phyloP scores from a whole-genome alignment of 2,888 invertebrate genomes.

The Yponomeuta malinellus region DNA sequence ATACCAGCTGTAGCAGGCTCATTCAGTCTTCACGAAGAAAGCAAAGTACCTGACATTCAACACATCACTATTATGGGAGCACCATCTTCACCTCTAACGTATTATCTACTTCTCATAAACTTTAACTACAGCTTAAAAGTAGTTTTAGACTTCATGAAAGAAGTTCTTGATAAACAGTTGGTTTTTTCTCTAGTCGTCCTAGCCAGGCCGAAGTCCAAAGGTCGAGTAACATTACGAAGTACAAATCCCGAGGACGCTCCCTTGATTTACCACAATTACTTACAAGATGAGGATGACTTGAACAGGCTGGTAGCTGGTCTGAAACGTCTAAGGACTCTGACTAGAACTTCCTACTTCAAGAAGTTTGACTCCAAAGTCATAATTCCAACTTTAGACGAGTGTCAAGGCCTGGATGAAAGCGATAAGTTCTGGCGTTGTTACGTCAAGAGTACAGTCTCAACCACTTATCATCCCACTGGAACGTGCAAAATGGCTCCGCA shows the following conservation, averaged over 20 bases:
- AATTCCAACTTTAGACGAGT: slow-evolving; percentile 20
- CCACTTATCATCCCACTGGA: slow-evolving; percentile 80
- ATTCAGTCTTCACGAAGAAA: neutral
- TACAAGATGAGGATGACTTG: slow-evolving; percentile 64
- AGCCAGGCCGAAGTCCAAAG: slow-evolving; percentile 55
- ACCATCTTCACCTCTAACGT: slow-evolving; percentile 2
- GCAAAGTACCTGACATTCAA: slow-evolving; percentile 11
- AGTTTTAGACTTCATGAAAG: slow-evolving; percentile 1
- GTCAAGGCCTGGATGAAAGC: slow-evolving; percentile 17
- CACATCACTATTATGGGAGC: slow-evolving; percentile 9
- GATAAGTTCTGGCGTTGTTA: slow-evolving; percentile 81
- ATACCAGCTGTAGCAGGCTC: slow-evolving; percentile 7
- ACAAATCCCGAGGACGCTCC: slow-evolving; percentile 69
- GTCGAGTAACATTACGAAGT: slow-evolving; percentile 64
- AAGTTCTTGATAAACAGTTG: slow-evolving; percentile 15
- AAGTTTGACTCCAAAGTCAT: slow-evolving; percentile 33
- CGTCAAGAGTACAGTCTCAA: slow-evolving; percentile 76
- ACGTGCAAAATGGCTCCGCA: slow-evolving; percentile 79
- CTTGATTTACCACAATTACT: slow-evolving; percentile 72
- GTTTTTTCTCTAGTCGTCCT: slow-evolving; percentile 24
- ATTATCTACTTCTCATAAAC: slow-evolving; percentile 6
- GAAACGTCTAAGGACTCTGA: slow-evolving; percentile 32
- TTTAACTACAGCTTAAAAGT: slow-evolving; percentile 12
- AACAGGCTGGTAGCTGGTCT: slow-evolving; percentile 43
- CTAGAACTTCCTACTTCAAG: slow-evolving; percentile 45